phyloP scores from a whole-genome alignment of 2,113 vertebrate species.

The Piaya cayana region DNA sequence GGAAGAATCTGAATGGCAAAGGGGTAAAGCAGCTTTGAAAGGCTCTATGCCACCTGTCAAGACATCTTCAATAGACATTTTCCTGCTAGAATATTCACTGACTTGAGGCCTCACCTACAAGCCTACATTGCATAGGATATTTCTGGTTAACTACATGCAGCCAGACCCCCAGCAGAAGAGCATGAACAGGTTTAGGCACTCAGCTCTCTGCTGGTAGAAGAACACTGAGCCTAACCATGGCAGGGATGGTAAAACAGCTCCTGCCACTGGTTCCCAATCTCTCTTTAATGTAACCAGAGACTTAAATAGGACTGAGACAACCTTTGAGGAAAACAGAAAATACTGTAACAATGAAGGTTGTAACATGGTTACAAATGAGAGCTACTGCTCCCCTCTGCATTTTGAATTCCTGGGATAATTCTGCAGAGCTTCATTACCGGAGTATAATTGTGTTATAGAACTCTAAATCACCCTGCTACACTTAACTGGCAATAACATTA shows the following conservation, averaged over 20 bases:
- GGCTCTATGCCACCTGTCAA: neutral
- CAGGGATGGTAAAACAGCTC: neutral
- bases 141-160: neutral
- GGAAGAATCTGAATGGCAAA: neutral
- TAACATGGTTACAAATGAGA: slow-evolving; percentile 83
- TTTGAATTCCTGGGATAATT: slow-evolving; percentile 83
- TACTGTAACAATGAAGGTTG: slow-evolving; percentile 79
- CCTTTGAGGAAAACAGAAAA: slow-evolving; percentile 82
- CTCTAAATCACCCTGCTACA: slow-evolving; percentile 84
- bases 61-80: neutral
- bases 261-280: neutral
- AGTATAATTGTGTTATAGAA: slow-evolving; percentile 84
- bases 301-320: slow-evolving; percentile 78
- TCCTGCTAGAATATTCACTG: neutral
- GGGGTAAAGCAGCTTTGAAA: neutral
- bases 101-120: neutral
- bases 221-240: neutral
- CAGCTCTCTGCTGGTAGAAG: neutral
- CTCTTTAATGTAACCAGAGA: slow-evolving; percentile 67
- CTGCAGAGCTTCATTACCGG: slow-evolving; percentile 81
- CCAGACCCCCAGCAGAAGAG: neutral
- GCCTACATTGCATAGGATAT: rapidly evolving
- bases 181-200: neutral
- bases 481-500: slow-evolving; percentile 87
- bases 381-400: slow-evolving; percentile 79